Percentiles rank a stretch among this genome's conserved stretches.
These are phyloP conservation scores for Elegia similella DNA, from an alignment of 2,888 invertebrate genomes.

Conservation along the genomic window DNA sequence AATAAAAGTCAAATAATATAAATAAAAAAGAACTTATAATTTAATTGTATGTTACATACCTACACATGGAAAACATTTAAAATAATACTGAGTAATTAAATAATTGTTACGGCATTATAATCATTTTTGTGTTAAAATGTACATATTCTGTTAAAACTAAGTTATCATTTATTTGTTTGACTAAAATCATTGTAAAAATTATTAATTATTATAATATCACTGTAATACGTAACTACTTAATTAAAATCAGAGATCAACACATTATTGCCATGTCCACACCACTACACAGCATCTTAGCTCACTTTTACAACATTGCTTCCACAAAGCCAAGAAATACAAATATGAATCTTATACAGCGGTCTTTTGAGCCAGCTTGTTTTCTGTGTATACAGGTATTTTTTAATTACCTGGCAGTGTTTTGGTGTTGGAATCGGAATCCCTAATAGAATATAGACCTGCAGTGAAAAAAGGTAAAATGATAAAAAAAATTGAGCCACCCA, in stretches of 20 bases:
- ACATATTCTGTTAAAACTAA: background rate
- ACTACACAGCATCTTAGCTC: background rate
- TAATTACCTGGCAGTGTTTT: too few species aligned
- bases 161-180: slow-evolving; percentile 13
- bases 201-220: slow-evolving; percentile 15
- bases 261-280: background rate
- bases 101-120: background rate
- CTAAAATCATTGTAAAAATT: slow-evolving; percentile 1
- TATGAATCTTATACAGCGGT: too few species aligned
- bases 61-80: slow-evolving; percentile 12
- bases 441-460: too few species aligned
- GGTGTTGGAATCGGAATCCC: too few species aligned
- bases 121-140: background rate
- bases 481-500: too few species aligned
- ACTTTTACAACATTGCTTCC: background rate
- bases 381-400: background rate
- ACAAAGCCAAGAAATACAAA: too few species aligned
- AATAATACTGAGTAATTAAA: slow-evolving; percentile 12
- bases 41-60: too few species aligned
- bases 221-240: slow-evolving; percentile 3
- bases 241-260: slow-evolving; percentile 9
- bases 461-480: too few species aligned
- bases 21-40: too few species aligned
- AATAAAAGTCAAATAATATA: background rate
- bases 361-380: too few species aligned